Percentiles rank a stretch among this genome's conserved stretches.
phyloP scores from a whole-genome alignment of 2,113 vertebrate species.

The Tragelaphus strepsiceros region DNA sequence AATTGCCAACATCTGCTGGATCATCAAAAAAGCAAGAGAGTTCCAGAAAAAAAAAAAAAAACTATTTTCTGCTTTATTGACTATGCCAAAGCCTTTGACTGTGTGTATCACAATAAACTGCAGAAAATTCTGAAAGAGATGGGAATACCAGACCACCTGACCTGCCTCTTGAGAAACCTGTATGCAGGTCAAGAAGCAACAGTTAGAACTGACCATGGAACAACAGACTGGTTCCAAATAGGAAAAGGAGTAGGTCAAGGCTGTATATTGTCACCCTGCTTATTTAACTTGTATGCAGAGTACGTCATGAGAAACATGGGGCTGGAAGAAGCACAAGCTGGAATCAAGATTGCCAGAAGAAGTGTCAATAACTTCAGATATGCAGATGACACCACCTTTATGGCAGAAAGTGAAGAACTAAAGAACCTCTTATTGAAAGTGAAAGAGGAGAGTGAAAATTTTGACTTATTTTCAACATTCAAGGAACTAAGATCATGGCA shows the following conservation, averaged over 20 bases:
- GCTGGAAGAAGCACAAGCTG: background rate
- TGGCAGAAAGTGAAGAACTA: background rate
- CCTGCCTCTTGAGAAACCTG: background rate
- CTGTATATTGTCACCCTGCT: background rate
- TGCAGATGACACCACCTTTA: background rate
- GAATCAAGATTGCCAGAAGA: background rate
- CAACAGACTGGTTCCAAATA: background rate
- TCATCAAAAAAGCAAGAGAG: background rate
- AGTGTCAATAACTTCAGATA: background rate
- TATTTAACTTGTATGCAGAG: background rate
- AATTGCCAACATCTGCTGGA: background rate
- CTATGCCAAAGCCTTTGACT: background rate
- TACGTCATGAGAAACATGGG: background rate
- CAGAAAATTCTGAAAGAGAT: background rate
- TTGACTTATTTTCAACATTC: background rate
- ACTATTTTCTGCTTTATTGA: background rate
- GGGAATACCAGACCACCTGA: background rate
- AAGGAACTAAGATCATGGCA: background rate
- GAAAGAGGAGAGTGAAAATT: background rate
- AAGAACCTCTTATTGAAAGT: background rate
- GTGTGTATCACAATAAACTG: background rate
- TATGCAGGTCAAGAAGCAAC: background rate
- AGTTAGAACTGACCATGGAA: background rate
- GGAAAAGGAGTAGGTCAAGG: rapidly evolving
- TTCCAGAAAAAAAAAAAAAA: background rate